These are phyloP conservation scores for Ctenosaura bakeri DNA, from an alignment of 2,797 vertebrate species.

Conservation along the genomic window DNA sequence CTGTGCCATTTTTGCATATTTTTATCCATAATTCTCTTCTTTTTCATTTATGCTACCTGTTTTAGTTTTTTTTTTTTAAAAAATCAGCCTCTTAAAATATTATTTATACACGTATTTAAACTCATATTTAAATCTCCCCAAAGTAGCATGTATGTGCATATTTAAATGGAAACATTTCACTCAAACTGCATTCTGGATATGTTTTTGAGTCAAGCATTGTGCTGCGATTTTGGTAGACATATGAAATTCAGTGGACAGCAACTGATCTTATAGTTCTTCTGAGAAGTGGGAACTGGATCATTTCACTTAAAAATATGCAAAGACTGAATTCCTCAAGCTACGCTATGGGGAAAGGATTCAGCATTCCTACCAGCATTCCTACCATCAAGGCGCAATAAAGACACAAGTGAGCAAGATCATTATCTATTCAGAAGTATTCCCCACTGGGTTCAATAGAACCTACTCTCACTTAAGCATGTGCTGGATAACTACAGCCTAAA, in stretches of 20 bases:
- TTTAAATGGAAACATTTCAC: background rate
- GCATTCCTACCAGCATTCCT: background rate
- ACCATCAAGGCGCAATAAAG: background rate
- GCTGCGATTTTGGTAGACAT: background rate
- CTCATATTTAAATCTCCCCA: background rate
- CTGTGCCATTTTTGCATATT: background rate
- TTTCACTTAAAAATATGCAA: background rate
- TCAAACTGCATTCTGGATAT: background rate
- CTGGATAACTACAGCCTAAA: background rate
- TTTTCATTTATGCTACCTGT: background rate
- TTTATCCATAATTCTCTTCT: too few relatives aligned
- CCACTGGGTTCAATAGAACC: background rate
- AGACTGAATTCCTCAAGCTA: background rate
- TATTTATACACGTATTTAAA: background rate
- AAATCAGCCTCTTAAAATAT: background rate
- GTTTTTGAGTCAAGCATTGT: background rate
- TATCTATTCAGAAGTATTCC: background rate
- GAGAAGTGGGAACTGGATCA: background rate
- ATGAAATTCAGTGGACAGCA: background rate
- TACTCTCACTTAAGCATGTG: background rate
- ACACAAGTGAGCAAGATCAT: background rate
- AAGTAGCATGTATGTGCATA: background rate
- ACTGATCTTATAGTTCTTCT: background rate
- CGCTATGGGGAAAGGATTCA: background rate
- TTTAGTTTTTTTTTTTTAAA: background rate